Evolutionary conservation across 2,797 vertebrate genomes (phyloP), one percentile per base, ranked within the genome.

Genomic region (Taenioides sp.): DNA sequence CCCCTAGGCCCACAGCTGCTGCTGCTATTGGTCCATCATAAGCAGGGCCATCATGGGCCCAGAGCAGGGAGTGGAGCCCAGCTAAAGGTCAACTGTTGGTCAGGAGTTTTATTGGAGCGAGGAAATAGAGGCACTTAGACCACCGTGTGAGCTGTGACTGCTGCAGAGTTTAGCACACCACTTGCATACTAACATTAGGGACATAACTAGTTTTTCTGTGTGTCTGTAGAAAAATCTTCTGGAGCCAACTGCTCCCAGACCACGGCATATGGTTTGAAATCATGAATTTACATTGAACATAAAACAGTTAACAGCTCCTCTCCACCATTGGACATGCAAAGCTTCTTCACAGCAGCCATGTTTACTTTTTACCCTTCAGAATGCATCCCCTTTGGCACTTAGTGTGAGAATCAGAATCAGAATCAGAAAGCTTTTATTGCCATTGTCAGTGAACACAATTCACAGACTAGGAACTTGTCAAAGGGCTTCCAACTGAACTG

Each of bases 101-200:
- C 94, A 95, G 92, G 90, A 88, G 85, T 88, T 94, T 95, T 94
- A 94, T 93, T 93, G 92, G 92, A 91, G 85, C 90, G 84, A 79
- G 89, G 79, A 47, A 14, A 72, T 18, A 88, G 86, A 87, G 86
- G 90, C 89, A 90, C 86, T 86, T 91, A 92, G 93, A 94, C 93
- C 93, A 94, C 94, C 93, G 92, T 93, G 93, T 92, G 90, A 93
- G 93, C 92, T 94, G 94, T 94, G 94, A 95, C 92, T 92, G 87
- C 91, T 70, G 88, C 89, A 87, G 90, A 92, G 90, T 93, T 83
- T 86, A 72, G 88, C 75, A 89, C 43, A 86, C 87, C 86, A 87
- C 83, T 83, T 80, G 25, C 80, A 83, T 79, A 89, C 69, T n/a
- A n/a, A 9, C 50, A 52, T n/a, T 20, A 7, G 4, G 43, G 43